Evolutionary conservation across 2,888 invertebrate species (phyloP).

Genomic region (Eristalis intricaria): DNA sequence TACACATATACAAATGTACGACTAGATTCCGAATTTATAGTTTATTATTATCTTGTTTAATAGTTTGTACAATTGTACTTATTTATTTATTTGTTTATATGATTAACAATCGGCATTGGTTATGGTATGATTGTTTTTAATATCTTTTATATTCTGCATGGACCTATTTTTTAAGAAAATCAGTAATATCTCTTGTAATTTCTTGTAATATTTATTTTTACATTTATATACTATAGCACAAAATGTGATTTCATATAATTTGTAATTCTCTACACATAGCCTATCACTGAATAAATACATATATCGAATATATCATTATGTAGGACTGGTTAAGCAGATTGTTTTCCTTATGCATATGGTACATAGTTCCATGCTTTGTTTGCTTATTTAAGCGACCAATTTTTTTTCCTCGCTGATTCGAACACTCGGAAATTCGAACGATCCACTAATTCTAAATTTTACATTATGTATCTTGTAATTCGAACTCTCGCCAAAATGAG

Average conservation of each 20-base stretch:
- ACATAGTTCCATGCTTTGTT: no score
- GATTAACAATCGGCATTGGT: neutral
- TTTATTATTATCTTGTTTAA: constrained; percentile 12
- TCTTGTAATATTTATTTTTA: constrained; percentile 36
- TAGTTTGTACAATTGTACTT: neutral
- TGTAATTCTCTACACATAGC: constrained; percentile 33
- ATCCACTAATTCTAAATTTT: no score
- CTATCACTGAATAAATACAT: constrained; percentile 47
- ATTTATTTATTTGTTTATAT: constrained; percentile 11
- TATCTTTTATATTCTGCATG: neutral
- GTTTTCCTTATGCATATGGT: neutral
- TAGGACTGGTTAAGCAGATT: neutral
- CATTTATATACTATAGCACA: constrained; percentile 50
- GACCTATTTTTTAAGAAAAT: neutral
- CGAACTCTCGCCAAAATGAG: no score
- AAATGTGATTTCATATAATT: constrained; percentile 60
- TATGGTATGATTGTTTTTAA: neutral
- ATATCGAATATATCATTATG: constrained; percentile 26
- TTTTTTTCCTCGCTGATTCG: no score
- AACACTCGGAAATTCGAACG: no score
- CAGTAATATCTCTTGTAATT: constrained; percentile 12
- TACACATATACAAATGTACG: neutral
- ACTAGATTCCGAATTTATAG: constrained; percentile 32
- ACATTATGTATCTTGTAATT: no score
- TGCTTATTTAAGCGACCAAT: no score